Conservation (phyloP, 2,113 vertebrate species). For the Nesogale talazaci region DNA sequence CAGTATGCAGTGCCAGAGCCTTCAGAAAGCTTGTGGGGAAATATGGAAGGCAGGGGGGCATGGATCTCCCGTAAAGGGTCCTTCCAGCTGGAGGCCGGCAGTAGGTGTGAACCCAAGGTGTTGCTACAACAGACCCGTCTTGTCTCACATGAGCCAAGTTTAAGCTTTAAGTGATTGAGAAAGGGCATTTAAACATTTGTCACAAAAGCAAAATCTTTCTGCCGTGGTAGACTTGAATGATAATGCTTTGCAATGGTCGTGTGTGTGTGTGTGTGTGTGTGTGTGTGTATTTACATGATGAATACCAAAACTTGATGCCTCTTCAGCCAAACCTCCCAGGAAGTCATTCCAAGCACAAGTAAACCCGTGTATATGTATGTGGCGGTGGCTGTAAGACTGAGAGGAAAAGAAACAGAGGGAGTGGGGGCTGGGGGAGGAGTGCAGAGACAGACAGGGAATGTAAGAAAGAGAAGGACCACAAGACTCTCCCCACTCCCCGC, state of each 20-base stretch:
- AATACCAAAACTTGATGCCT: not conserved
- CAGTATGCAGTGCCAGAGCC: no score
- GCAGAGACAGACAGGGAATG: not conserved
- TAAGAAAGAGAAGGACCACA: accelerated
- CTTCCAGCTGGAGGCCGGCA: accelerated
- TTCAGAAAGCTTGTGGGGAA: no score
- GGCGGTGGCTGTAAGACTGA: no score
- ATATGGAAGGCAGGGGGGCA: no score
- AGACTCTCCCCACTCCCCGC: no score
- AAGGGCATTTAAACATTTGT: not conserved
- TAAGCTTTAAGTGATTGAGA: not conserved
- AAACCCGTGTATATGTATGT: not conserved
- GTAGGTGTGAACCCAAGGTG: accelerated
- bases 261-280: no score
- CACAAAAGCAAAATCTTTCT: not conserved
- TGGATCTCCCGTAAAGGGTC: not conserved
- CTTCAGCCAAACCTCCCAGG: not conserved
- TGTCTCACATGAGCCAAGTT: not conserved
- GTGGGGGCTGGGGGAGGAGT: no score
- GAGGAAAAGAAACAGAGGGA: not conserved
- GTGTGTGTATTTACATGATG: not conserved
- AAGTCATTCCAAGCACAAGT: not conserved
- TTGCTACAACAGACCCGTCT: not conserved
- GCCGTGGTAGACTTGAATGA: not conserved
- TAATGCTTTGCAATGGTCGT: not conserved